phyloP scores from a whole-genome alignment of 2,888 invertebrate genomes.

The Pyrochroa serraticornis region DNA sequence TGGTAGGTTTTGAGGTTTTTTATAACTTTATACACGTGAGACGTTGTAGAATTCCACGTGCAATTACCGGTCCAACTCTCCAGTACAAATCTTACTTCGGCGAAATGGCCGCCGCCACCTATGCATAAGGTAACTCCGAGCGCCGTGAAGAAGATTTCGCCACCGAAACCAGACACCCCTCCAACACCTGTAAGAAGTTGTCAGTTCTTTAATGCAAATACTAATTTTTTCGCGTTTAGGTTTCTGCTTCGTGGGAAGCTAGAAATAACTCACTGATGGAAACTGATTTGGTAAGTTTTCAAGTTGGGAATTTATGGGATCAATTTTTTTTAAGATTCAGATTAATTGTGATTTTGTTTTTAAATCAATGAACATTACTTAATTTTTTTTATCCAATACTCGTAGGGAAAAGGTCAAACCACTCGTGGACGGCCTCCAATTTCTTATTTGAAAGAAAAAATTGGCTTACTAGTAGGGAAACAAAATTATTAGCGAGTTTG shows the following conservation, averaged over 20 bases:
- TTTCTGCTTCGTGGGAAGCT: slow-evolving; percentile 32
- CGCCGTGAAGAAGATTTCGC: slow-evolving; percentile 40
- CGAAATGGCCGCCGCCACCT: slow-evolving; percentile 43
- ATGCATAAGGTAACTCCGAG: slow-evolving; percentile 30
- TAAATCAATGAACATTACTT: neutral
- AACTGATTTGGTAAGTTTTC: slow-evolving; percentile 26
- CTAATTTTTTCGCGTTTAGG: slow-evolving; percentile 31
- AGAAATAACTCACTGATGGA: slow-evolving; percentile 27
- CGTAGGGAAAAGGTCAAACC: neutral
- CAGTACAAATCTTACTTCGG: slow-evolving; percentile 27
- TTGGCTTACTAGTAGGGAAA: too few relatives aligned
- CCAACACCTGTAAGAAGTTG: slow-evolving; percentile 52
- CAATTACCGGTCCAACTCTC: slow-evolving; percentile 42
- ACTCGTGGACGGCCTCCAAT: too few relatives aligned
- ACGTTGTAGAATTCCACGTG: slow-evolving; percentile 46
- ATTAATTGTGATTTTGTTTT: too few relatives aligned
- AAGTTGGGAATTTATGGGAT: too few relatives aligned
- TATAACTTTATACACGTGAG: neutral
- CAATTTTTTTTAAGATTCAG: too few relatives aligned
- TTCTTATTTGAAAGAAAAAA: too few relatives aligned
- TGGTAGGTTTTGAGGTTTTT: slow-evolving; percentile 48
- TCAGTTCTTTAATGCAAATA: slow-evolving; percentile 1
- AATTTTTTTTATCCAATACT: neutral
- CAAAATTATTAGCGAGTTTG: neutral
- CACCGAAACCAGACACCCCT: slow-evolving; percentile 60